Evolutionary conservation across 1,140 invertebrate species (phyloP).

Genomic region (Brachionus plicatilis): DNA sequence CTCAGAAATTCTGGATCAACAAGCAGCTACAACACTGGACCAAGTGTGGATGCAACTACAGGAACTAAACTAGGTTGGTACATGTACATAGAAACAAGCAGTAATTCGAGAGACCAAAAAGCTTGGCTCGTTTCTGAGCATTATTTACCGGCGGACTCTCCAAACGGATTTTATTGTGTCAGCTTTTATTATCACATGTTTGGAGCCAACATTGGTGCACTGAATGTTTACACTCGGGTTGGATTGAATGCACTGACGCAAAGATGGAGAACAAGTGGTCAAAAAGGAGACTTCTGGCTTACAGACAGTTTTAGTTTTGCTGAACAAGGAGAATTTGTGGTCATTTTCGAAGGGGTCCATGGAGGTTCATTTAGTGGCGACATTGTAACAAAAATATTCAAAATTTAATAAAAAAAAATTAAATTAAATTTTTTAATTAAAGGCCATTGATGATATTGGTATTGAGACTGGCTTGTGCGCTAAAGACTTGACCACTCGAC

Average conservation of each 20-base stretch:
- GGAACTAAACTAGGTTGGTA: conserved; percentile 49
- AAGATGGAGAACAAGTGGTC: conserved; percentile 12
- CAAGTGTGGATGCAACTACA: conserved; percentile 63
- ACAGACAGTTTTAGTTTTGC: conserved; percentile 21
- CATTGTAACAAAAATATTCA: conserved; percentile 2
- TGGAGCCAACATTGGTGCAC: background rate
- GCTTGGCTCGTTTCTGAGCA: conserved; percentile 52
- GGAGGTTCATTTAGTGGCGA: conserved; percentile 15
- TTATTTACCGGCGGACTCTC: conserved; percentile 42
- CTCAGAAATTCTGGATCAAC: conserved; percentile 44
- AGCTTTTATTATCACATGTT: conserved; percentile 37
- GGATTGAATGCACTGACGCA: background rate
- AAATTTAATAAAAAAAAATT: background rate
- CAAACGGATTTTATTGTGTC: conserved; percentile 13
- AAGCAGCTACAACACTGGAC: conserved; percentile 46
- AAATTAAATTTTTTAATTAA: background rate
- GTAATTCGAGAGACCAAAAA: conserved; percentile 44
- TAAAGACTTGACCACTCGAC: background rate
- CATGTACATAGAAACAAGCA: conserved; percentile 48
- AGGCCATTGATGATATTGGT: conserved; percentile 30
- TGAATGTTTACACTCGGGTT: background rate
- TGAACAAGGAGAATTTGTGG: background rate
- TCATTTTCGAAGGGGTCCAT: conserved; percentile 23
- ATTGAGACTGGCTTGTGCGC: background rate
- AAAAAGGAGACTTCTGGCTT: conserved; percentile 23